Conservation (phyloP, 2,797 vertebrate genomes). For the Cephalopachus bancanus region DNA sequence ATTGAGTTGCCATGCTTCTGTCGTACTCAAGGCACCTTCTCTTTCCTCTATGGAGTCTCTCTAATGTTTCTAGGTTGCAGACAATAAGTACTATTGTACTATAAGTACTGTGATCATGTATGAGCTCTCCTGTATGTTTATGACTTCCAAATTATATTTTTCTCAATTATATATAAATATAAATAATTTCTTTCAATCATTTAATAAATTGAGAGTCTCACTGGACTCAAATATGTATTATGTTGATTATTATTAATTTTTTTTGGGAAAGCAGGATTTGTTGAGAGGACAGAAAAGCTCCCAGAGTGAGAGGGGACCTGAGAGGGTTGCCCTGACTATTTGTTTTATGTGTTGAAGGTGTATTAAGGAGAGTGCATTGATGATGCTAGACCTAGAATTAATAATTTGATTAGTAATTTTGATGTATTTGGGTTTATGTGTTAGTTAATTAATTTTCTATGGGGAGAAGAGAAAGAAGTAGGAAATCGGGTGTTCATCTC, state of each 20-base stretch:
- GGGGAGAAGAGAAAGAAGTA: constrained; percentile 1
- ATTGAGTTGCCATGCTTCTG: neutral
- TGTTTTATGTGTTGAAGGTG: neutral
- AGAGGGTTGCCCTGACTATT: neutral
- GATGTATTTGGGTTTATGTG: neutral
- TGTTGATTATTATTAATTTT: neutral
- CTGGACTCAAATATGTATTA: constrained; percentile 3
- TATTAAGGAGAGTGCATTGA: neutral
- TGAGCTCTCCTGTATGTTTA: neutral
- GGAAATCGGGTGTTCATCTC: neutral
- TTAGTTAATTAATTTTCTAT: constrained; percentile 36
- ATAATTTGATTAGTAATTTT: constrained; percentile 61
- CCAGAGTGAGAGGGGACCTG: too few relatives aligned
- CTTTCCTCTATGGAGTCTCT: neutral
- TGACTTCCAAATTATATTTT: constrained; percentile 10
- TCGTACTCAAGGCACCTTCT: neutral
- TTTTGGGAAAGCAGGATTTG: too few relatives aligned
- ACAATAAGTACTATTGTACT: neutral
- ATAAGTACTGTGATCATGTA: neutral
- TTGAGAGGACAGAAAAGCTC: too few relatives aligned
- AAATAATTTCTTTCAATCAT: neutral
- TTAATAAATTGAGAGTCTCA: constrained; percentile 17
- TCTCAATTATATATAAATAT: constrained; percentile 4
- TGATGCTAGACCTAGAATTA: neutral
- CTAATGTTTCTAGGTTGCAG: constrained; percentile 2